A percentile compares a stretch with the other conserved stretches of the same genome.
Conservation (phyloP, 2,113 vertebrate species). For the Passer domesticus region DNA sequence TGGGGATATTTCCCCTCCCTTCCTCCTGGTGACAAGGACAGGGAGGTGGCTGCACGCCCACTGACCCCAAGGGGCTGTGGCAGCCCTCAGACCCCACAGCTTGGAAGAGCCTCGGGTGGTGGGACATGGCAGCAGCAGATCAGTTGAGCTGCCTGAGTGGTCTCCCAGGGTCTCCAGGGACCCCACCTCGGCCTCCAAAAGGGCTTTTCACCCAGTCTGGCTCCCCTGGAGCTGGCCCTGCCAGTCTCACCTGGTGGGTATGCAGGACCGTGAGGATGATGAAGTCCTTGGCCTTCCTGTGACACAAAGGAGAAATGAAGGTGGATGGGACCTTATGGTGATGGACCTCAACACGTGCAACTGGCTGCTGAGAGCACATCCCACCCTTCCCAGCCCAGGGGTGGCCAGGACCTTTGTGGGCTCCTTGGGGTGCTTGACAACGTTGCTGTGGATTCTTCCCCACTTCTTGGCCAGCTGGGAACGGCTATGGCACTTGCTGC, state of each 20-base stretch:
- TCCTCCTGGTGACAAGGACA: background rate
- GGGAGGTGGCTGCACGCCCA: background rate
- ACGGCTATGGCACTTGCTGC: background rate
- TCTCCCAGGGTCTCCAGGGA: background rate
- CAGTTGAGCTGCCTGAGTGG: background rate
- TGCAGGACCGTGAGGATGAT: conserved; percentile 94
- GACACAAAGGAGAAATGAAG: conserved; percentile 67
- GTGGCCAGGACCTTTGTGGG: accelerated
- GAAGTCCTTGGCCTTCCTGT: conserved; percentile 90
- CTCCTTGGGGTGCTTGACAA: background rate
- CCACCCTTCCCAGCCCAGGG: background rate
- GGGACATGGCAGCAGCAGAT: background rate
- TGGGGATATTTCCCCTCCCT: background rate
- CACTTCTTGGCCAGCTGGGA: background rate
- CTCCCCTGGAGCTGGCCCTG: background rate
- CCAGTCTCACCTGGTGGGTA: conserved; percentile 87
- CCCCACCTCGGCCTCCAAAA: accelerated
- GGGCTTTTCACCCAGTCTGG: background rate
- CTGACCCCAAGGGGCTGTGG: accelerated
- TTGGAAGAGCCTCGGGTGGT: background rate
- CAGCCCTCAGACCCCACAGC: background rate
- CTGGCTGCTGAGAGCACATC: background rate
- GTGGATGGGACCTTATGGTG: background rate
- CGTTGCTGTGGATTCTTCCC: background rate
- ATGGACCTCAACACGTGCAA: background rate